Conservation (phyloP, 1,140 invertebrate genomes). For the Cardiocondyla obscurior region DNA sequence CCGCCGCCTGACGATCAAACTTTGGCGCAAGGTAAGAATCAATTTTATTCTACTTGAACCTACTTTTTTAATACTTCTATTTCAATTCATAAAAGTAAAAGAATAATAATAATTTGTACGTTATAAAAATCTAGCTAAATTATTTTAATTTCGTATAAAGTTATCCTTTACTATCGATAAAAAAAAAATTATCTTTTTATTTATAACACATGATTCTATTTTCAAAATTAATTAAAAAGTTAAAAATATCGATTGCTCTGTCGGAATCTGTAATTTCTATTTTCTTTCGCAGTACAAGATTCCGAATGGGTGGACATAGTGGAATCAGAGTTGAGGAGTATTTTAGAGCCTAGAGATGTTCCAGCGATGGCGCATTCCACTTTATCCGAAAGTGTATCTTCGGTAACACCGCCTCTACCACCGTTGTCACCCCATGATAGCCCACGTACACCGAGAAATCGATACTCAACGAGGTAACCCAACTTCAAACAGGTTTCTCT, state of each 20-base stretch:
- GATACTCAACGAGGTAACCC: conserved; percentile 76
- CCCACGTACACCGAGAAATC: conserved; percentile 80
- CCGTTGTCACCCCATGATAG: conserved; percentile 88
- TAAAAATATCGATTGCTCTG: neutral
- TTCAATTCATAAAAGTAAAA: neutral
- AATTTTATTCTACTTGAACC: neutral
- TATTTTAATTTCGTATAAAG: no score
- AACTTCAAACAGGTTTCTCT: conserved; percentile 62
- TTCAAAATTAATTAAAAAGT: neutral
- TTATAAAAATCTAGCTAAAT: no score
- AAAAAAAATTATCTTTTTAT: no score
- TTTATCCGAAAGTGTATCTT: conserved; percentile 87
- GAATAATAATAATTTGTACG: no score
- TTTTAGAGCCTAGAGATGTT: conserved; percentile 87
- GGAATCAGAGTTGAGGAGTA: conserved; percentile 91
- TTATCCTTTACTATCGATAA: no score
- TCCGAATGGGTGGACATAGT: conserved; percentile 94
- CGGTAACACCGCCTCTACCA: conserved; percentile 90
- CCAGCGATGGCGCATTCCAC: conserved; percentile 84
- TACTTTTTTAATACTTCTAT: no score
- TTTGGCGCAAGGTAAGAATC: conserved; percentile 59
- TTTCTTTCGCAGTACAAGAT: conserved; percentile 85
- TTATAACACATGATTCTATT: neutral
- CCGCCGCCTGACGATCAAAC: conserved; percentile 79
- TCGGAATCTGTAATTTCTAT: neutral